Evolutionary conservation across 2,797 vertebrate genomes (phyloP).

Genomic region (Scolopax rusticola): DNA sequence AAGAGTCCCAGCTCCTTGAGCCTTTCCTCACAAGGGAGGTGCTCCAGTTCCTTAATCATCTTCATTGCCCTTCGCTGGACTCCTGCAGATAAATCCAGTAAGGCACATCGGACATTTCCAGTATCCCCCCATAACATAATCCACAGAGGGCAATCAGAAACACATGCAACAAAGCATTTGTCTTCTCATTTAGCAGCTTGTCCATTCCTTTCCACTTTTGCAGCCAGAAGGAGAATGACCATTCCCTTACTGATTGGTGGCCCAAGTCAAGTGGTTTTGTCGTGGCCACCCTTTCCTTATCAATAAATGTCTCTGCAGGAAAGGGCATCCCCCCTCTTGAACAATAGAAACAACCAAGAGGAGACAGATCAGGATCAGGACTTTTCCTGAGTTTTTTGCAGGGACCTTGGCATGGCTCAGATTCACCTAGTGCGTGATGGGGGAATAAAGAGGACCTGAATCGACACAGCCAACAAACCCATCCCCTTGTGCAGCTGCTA

Average conservation of each 20-base stretch:
- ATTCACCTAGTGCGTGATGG: accelerated
- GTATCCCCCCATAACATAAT: background rate
- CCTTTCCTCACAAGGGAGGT: no score
- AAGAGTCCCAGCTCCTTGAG: no score
- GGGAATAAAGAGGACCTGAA: background rate
- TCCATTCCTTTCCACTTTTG: background rate
- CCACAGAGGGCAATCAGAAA: background rate
- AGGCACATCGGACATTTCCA: background rate
- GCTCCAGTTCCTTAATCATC: no score
- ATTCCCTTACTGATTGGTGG: background rate
- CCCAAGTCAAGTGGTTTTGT: background rate
- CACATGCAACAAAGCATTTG: background rate
- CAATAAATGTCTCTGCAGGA: background rate
- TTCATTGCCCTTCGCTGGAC: no score
- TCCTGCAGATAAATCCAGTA: background rate
- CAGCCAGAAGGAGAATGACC: background rate
- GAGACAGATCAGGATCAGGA: background rate
- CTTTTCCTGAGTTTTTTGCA: background rate
- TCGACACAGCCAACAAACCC: background rate
- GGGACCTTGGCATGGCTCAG: background rate
- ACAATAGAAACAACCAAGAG: background rate
- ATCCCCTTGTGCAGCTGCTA: background rate
- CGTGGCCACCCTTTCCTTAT: background rate
- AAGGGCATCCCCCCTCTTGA: background rate
- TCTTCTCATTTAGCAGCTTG: background rate